These are phyloP conservation scores for Tragelaphus eurycerus DNA, from an alignment of 2,797 vertebrate genomes.

Conservation along the genomic window DNA sequence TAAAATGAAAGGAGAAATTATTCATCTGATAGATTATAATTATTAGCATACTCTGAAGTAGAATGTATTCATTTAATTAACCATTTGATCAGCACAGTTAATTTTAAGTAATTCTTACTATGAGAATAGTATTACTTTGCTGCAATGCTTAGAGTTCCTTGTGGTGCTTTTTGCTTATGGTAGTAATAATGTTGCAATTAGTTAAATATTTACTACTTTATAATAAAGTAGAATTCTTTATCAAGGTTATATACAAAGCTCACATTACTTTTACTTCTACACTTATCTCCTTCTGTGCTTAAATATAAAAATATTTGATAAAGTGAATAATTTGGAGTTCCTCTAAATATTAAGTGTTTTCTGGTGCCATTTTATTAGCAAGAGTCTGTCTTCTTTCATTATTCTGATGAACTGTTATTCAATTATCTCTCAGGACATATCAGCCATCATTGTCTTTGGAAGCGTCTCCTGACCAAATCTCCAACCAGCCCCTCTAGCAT, in stretches of 20 bases:
- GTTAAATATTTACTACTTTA: background rate
- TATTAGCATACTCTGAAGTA: background rate
- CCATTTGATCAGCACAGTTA: background rate
- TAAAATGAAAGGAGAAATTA: background rate
- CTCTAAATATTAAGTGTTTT: background rate
- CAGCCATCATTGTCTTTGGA: background rate
- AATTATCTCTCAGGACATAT: background rate
- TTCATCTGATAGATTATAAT: background rate
- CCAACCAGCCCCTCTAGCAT: background rate
- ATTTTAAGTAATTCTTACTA: background rate
- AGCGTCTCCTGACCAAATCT: background rate
- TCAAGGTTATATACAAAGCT: background rate
- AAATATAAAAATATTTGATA: background rate
- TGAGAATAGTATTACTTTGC: background rate
- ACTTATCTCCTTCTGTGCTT: background rate
- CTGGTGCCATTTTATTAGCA: background rate
- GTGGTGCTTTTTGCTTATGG: background rate
- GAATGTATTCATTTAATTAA: slow-evolving; percentile 30
- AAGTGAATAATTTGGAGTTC: background rate
- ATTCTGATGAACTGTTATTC: background rate
- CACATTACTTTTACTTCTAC: background rate
- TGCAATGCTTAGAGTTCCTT: background rate
- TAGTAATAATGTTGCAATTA: background rate
- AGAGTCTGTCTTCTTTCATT: background rate
- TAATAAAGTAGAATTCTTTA: background rate